phyloP scores from a whole-genome alignment of 2,797 vertebrate species.

The Sylvia borin region DNA sequence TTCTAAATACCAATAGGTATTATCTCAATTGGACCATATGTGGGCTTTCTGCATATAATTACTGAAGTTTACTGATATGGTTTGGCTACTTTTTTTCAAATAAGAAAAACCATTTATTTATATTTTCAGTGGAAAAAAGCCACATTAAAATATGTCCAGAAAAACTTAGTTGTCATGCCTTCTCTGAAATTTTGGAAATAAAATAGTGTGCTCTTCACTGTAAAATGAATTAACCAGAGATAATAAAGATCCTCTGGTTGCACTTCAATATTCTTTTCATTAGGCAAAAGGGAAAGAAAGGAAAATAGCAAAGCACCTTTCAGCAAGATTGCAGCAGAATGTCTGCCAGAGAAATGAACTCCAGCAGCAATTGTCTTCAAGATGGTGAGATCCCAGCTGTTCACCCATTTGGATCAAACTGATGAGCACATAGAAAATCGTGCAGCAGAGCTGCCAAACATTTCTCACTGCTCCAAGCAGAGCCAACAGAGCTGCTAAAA shows the following conservation, averaged over 20 bases:
- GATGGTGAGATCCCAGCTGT: slow-evolving; percentile 61
- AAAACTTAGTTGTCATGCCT: neutral
- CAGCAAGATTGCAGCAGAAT: neutral
- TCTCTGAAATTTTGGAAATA: neutral
- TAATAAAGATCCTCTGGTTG: neutral
- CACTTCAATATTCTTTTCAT: slow-evolving; percentile 13
- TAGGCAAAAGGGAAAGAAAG: slow-evolving; percentile 5
- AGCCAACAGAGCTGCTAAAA: slow-evolving; percentile 56
- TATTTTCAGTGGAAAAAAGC: neutral
- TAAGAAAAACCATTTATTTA: accelerated
- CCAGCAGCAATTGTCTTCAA: slow-evolving; percentile 44
- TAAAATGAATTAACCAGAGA: neutral
- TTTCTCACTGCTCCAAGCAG: slow-evolving; percentile 22
- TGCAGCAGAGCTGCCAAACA: slow-evolving; percentile 46
- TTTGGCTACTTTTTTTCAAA: neutral
- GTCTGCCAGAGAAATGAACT: slow-evolving; percentile 50
- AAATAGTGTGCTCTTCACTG: neutral
- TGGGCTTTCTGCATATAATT: neutral
- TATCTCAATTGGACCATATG: neutral
- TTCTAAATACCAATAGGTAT: neutral
- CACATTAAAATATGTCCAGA: neutral
- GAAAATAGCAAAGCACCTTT: slow-evolving; percentile 7
- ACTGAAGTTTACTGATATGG: neutral
- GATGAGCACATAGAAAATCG: slow-evolving; percentile 40
- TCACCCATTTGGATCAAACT: slow-evolving; percentile 62